A percentile compares a stretch with the other conserved stretches of the same genome.
Conservation (phyloP, 2,888 invertebrate species). For the Phengaris arion region DNA sequence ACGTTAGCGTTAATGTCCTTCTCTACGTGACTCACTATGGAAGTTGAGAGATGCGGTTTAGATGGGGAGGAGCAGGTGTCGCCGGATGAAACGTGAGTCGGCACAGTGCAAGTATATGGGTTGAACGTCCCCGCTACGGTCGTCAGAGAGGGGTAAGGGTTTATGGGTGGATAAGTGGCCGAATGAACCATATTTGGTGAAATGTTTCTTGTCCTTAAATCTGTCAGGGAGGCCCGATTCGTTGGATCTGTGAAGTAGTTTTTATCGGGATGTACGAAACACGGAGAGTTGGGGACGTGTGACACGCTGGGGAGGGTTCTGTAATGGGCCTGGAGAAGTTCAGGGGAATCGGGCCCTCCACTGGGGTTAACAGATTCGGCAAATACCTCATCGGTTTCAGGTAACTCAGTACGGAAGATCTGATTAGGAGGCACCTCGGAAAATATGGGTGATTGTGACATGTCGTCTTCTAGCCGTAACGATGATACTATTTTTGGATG, state of each 20-base stretch:
- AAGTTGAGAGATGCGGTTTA: conserved; percentile 52
- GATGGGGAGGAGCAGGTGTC: conserved; percentile 49
- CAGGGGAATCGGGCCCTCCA: conserved; percentile 61
- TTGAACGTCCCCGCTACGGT: conserved; percentile 74
- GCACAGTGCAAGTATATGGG: conserved; percentile 67
- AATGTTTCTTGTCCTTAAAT: conserved; percentile 57
- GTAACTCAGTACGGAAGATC: conserved; percentile 58
- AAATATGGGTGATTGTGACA: conserved; percentile 52
- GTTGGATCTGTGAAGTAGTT: conserved; percentile 46
- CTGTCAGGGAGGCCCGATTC: conserved; percentile 56
- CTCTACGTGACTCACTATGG: conserved; percentile 55
- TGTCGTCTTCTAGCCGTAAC: conserved; percentile 38
- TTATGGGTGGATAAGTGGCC: conserved; percentile 68
- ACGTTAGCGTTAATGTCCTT: conserved; percentile 67
- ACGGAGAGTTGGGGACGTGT: conserved; percentile 72
- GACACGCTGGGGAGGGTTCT: conserved; percentile 68
- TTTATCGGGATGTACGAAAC: conserved; percentile 68
- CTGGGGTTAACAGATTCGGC: conserved; percentile 64
- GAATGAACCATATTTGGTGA: conserved; percentile 67
- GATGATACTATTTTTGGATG: conserved; percentile 51
- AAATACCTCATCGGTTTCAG: conserved; percentile 52
- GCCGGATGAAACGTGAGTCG: conserved; percentile 53
- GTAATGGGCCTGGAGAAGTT: conserved; percentile 70
- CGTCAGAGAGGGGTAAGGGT: conserved; percentile 71
- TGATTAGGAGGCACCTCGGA: conserved; percentile 65